Evolutionary conservation across 2,888 invertebrate species (phyloP), one percentile per base, ranked within the genome.

Genomic region (Anagyrus pseudococci): DNA sequence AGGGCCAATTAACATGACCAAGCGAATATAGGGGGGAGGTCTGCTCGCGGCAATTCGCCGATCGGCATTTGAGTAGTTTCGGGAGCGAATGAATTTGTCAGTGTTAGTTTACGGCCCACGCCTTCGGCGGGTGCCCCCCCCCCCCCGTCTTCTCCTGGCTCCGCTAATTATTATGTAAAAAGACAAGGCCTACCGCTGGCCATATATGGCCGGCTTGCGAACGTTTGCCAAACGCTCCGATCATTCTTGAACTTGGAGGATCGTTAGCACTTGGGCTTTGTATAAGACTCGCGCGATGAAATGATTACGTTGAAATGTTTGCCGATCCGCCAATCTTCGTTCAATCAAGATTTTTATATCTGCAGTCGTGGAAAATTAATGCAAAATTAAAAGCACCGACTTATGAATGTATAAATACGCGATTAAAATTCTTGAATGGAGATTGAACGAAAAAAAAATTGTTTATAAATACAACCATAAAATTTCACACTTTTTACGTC

Each of bases 1-100:
- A 46, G 25, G 37, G 44, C 55, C 55, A 56, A 50, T 61, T 61
- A 56, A 56, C 40, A 25, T 22, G 7, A 29, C 33, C 33, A 37
- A 19, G 40, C 52, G n/a, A n/a, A 19, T 6, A 20, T 2, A 4
- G 19, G 19, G 29, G 29, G 26, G 26, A 44, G 44, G 44, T 22
- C 20, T n/a, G 22, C 15, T n/a, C 25, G 46, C 22, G 49, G 47
- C 26, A 29, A 29, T 49, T 17, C 13, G 29, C 19, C 26, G 26
- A 19, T 20, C 1, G 19, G 33, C 33, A 37, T 19, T 49, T 29
- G 49, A 8, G 3, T 19, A 19, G 29, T 10, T 29, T 2, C 8
- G 33, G 13, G 4, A 13, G 13, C 33, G 33, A 37, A 37, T 37
- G 8, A 37, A 37, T 37, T 37, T 8, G 8, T 2, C 33, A 8